Conservation (phyloP, 2,797 vertebrate genomes). For the Gadopsis marmoratus region DNA sequence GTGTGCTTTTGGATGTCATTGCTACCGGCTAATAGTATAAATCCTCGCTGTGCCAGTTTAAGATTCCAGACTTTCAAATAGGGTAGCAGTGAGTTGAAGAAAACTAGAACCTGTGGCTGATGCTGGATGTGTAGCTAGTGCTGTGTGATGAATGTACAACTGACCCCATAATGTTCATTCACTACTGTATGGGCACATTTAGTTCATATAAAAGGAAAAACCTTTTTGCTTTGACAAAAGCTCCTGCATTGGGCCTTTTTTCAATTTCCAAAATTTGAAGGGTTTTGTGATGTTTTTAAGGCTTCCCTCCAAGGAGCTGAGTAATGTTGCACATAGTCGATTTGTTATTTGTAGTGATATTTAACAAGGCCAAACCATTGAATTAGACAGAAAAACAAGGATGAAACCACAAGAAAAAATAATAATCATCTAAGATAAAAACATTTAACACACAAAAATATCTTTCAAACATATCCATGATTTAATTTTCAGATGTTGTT, state of each 20-base stretch:
- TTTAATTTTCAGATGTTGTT: neutral
- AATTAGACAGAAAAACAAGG: neutral
- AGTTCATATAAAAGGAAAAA: neutral
- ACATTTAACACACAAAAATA: neutral
- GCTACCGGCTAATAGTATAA: constrained; percentile 74
- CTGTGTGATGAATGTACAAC: constrained; percentile 12
- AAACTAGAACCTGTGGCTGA: constrained; percentile 38
- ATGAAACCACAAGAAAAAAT: neutral
- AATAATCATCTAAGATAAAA: neutral
- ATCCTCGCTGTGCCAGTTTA: constrained; percentile 71
- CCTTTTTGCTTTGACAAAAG: neutral
- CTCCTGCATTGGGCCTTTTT: neutral
- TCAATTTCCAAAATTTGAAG: neutral
- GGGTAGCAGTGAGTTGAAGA: constrained; percentile 35
- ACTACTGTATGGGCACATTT: too few species aligned
- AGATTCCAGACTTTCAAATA: constrained; percentile 61
- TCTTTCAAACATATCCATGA: neutral
- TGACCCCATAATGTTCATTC: neutral
- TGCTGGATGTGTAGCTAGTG: constrained; percentile 21
- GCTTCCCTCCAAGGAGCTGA: too few species aligned
- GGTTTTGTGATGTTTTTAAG: neutral
- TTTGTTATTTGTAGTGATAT: neutral
- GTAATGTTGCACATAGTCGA: neutral
- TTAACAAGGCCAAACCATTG: neutral
- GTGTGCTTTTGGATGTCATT: constrained; percentile 79